A percentile compares a stretch with the other conserved stretches of the same genome.
phyloP scores from a whole-genome alignment of 2,113 vertebrate genomes.

The Nesogale talazaci region DNA sequence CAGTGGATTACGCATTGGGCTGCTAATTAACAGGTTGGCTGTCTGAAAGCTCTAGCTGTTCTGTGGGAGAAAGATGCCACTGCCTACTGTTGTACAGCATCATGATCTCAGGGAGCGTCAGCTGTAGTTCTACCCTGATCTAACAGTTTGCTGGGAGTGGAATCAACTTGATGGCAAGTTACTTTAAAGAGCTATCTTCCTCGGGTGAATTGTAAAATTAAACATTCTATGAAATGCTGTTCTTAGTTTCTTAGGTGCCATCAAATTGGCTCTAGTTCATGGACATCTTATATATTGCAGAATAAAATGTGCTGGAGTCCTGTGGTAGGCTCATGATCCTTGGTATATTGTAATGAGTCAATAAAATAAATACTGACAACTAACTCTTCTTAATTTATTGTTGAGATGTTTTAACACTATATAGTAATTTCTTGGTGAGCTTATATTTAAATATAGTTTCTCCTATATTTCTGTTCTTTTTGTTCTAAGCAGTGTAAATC shows the following conservation, averaged over 20 bases:
- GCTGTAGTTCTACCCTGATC: too few relatives aligned
- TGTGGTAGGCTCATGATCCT: neutral
- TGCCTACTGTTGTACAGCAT: too few relatives aligned
- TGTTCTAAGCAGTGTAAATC: neutral
- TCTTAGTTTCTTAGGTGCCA: neutral
- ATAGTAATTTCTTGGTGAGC: neutral
- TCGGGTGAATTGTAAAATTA: slow-evolving; percentile 25
- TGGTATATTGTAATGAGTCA: neutral
- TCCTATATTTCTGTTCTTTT: neutral
- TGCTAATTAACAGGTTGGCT: too few relatives aligned
- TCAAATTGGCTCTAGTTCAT: neutral
- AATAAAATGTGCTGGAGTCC: neutral
- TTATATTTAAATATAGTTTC: neutral
- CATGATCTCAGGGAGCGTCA: too few relatives aligned
- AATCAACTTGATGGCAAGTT: too few relatives aligned
- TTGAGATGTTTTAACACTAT: neutral
- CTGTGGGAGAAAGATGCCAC: too few relatives aligned
- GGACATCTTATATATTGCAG: neutral
- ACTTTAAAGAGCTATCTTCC: neutral
- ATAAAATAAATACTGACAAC: neutral
- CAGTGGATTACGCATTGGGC: too few relatives aligned
- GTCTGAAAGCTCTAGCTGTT: too few relatives aligned
- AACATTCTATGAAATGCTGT: neutral
- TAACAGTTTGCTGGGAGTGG: too few relatives aligned
- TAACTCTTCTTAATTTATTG: neutral